These are phyloP conservation scores for Apteryx owenii DNA, from an alignment of 2,113 vertebrate genomes.

Conservation along the genomic window DNA sequence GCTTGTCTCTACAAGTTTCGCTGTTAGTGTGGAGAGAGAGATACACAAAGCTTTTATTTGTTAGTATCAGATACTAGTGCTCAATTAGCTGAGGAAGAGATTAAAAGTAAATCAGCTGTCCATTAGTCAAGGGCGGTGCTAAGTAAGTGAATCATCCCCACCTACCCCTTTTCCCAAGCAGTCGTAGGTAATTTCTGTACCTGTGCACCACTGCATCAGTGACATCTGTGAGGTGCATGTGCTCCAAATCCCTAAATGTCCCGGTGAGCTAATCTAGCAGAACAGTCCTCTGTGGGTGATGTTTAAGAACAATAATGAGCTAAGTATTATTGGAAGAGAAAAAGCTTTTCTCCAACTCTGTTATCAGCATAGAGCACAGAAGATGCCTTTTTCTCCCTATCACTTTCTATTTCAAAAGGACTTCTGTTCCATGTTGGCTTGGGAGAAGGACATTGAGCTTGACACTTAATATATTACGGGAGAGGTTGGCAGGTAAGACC, in stretches of 20 bases:
- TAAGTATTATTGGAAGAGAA: neutral
- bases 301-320: neutral
- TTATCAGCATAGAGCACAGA: neutral
- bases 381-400: neutral
- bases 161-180: neutral
- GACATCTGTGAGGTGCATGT: neutral
- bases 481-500: neutral
- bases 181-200: neutral
- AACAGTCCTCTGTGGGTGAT: neutral
- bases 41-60: neutral
- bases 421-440: neutral
- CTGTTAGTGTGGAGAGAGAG: accelerated
- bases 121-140: neutral
- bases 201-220: neutral
- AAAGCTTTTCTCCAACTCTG: neutral
- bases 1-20: neutral
- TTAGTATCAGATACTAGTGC: neutral
- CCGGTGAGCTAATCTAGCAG: neutral
- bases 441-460: neutral
- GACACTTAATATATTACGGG: neutral
- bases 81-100: neutral
- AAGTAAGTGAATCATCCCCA: neutral
- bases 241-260: neutral
- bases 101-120: neutral
- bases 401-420: neutral